Base-by-base conservation (phyloP, 1,140 invertebrate species). In the Carposina sasakii region DNA sequence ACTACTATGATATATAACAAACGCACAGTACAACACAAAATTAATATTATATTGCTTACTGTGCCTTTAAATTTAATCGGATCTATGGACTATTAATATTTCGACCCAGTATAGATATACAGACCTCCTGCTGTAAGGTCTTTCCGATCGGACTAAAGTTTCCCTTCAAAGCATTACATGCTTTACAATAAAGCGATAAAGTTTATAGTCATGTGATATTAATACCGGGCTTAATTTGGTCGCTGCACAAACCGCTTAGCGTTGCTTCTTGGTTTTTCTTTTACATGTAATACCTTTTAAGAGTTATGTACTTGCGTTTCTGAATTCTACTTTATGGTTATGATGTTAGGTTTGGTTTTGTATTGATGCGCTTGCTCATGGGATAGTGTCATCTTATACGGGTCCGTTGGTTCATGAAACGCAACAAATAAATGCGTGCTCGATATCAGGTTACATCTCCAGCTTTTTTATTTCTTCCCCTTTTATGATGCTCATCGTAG, bases 341-440 rank as follows among this genome's bases (percentile, higher is more conserved):
- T 21, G 1, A 19, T 4, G 2, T 39, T 56, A 63, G 46, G 56
- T 51, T 64, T 34, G 10, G 34, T 52, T 62, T 68, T 71, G 26
- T 13, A 12, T 15, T 51, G 45, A 6, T 23, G 3, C 26, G 13
- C 36, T 24, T 6, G 15, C 22, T 43, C 24, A 65, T 65, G 62
- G 61, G 61, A 68, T 61, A 69, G 62, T 71, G 71, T 71, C 72
- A 81, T 72, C 66, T 60, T 62, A 78, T 74, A 63, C 75, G 63
- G 53, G 22, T n/a, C 54, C 67, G 57, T 48, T 73, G 63, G 70
- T 56, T 70, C 60, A 68, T 73, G 65, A 71, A 75, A 72, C 61
- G 71, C 62, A 70, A 74, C 71, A 76, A 73, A 78, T 72, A 71
- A 74, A 74, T 76, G 71, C 71, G 59, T 73, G 67, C 57, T 59